Evolutionary conservation across 2,888 invertebrate genomes (phyloP).

Genomic region (Dicranocentrus wangi): DNA sequence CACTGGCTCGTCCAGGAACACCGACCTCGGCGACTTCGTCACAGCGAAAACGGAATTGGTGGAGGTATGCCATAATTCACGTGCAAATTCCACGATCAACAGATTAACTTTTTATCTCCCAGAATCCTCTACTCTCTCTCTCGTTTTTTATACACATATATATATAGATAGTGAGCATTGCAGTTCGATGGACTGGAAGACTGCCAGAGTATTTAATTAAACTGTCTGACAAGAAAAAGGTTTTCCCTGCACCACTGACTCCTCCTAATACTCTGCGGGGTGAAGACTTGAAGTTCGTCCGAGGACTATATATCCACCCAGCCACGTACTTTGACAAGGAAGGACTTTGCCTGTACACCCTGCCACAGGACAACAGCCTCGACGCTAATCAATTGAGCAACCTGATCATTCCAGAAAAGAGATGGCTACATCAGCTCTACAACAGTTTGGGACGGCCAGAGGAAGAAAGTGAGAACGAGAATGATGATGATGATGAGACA

Average conservation of each 20-base stretch:
- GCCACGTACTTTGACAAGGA: slow-evolving; percentile 51
- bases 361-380: slow-evolving; percentile 10
- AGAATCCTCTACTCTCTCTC: slow-evolving; percentile 11
- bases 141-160: slow-evolving; percentile 29
- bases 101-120: slow-evolving; percentile 31
- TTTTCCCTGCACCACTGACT: too few species aligned
- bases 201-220: slow-evolving; percentile 56
- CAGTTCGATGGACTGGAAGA: slow-evolving; percentile 49
- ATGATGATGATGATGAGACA: background rate
- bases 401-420: slow-evolving; percentile 21
- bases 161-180: slow-evolving; percentile 39
- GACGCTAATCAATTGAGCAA: too few species aligned
- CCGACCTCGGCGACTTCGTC: slow-evolving; percentile 23
- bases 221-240: slow-evolving; percentile 26
- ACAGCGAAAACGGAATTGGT: slow-evolving; percentile 36
- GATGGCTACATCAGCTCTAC: slow-evolving; percentile 24
- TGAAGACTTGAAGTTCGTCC: slow-evolving; percentile 26
- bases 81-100: slow-evolving; percentile 32
- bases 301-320: slow-evolving; percentile 39
- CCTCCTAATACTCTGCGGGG: too few species aligned
- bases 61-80: slow-evolving; percentile 40
- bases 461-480: background rate
- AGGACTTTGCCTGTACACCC: slow-evolving; percentile 18
- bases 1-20: background rate
- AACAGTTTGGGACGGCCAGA: background rate